These are phyloP conservation scores for Notolabrus celidotus DNA, from an alignment of 2,797 vertebrate genomes.

Conservation along the genomic window DNA sequence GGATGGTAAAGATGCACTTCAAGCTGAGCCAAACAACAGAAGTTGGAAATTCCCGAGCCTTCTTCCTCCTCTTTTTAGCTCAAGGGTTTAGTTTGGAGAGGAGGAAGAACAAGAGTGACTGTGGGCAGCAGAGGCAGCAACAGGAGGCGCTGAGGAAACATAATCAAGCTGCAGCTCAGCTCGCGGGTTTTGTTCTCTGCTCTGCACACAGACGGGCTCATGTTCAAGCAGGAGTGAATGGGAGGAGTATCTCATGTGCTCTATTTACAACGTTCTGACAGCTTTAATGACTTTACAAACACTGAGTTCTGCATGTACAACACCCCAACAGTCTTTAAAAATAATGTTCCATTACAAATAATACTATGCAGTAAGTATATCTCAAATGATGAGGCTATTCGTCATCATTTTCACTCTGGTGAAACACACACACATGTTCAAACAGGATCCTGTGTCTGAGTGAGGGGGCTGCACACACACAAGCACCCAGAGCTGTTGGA, in stretches of 20 bases:
- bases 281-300: not conserved
- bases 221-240: slow-evolving; percentile 11
- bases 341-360: no score
- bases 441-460: no score
- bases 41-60: slow-evolving; percentile 27
- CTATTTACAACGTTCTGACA: not conserved
- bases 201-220: slow-evolving; percentile 1
- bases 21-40: slow-evolving; percentile 35
- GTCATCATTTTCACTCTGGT: no score
- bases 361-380: no score
- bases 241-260: not conserved
- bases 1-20: slow-evolving; percentile 27
- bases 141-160: slow-evolving; percentile 30
- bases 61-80: slow-evolving; percentile 27
- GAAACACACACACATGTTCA: no score
- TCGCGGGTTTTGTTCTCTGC: not conserved
- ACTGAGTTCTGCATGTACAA: no score
- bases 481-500: no score
- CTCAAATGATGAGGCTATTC: no score
- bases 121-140: slow-evolving; percentile 47
- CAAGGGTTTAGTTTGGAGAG: slow-evolving; percentile 34
- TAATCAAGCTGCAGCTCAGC: slow-evolving; percentile 20
- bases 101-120: slow-evolving; percentile 41
- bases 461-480: no score
- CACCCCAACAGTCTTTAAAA: no score